Percentiles rank a stretch among this genome's conserved stretches.
Evolutionary conservation across 1,140 invertebrate genomes (phyloP).

Genomic region (Drosophila biarmipes): DNA sequence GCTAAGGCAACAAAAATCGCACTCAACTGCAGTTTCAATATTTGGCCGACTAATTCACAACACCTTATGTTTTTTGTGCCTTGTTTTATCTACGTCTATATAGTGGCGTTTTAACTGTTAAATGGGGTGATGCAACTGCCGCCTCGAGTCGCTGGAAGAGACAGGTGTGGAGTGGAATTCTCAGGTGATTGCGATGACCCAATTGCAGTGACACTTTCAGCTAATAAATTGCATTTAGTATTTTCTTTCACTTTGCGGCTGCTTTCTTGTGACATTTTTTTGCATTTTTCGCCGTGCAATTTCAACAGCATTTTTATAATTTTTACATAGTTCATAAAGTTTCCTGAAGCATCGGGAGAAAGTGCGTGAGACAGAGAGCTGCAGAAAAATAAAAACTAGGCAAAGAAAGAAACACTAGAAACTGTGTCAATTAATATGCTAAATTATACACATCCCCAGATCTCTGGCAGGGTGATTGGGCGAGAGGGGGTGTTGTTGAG

Average conservation of each 20-base stretch:
- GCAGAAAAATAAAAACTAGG: conserved; percentile 14
- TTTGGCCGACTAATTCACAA: conserved; percentile 73
- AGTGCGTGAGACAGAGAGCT: conserved; percentile 62
- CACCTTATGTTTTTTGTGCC: conserved; percentile 17
- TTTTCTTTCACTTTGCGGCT: conserved; percentile 75
- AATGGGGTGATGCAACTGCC: conserved; percentile 57
- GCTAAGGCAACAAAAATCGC: conserved; percentile 27
- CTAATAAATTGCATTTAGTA: conserved; percentile 74
- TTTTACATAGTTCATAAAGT: conserved; percentile 81
- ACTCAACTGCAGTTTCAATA: conserved; percentile 60
- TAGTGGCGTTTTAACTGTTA: conserved; percentile 56
- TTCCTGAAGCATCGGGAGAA: conserved; percentile 60
- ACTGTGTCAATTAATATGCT: conserved; percentile 82
- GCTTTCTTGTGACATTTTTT: conserved; percentile 62
- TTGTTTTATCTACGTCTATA: conserved; percentile 22
- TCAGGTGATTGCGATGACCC: conserved; percentile 63
- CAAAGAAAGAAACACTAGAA: conserved; percentile 56
- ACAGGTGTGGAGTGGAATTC: conserved; percentile 27
- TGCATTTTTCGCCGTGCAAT: conserved; percentile 25
- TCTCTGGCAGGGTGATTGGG: neutral
- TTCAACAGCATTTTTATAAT: conserved; percentile 63
- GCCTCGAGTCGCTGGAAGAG: neutral
- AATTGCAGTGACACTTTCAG: conserved; percentile 74
- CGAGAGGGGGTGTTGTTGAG: neutral
- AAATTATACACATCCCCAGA: conserved; percentile 71